Conservation (phyloP, 2,888 invertebrate species). For the Crematogaster levior region DNA sequence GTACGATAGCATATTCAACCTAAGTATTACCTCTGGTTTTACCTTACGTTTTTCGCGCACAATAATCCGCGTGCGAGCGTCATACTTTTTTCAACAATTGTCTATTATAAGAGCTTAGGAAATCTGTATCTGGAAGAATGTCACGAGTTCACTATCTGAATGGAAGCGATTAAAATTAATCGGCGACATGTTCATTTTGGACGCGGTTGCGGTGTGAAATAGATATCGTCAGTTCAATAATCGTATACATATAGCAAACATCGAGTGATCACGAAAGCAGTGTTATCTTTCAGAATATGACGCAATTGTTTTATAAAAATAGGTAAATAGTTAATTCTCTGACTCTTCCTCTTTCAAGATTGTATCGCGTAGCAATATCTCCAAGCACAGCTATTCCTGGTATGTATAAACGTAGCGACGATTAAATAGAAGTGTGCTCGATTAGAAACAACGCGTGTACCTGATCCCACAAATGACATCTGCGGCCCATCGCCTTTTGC, state of each 20-base stretch:
- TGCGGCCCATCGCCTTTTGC: slow-evolving; percentile 37
- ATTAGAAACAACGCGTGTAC: slow-evolving; percentile 36
- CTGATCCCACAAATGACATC: slow-evolving; percentile 66
- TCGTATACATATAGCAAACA: neutral
- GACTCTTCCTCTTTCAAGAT: neutral
- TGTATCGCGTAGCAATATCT: neutral
- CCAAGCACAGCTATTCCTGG: neutral
- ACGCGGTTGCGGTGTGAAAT: neutral
- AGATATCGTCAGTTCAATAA: slow-evolving; percentile 12
- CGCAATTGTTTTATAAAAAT: neutral
- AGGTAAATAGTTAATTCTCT: neutral
- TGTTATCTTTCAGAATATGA: neutral
- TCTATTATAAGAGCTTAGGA: slow-evolving; percentile 2
- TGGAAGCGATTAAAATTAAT: slow-evolving; percentile 24
- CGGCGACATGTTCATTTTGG: neutral
- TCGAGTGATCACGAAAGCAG: neutral
- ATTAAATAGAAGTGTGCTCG: neutral
- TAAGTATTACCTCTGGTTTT: neutral
- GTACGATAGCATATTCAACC: slow-evolving; percentile 1
- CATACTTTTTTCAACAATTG: neutral
- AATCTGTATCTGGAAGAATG: slow-evolving; percentile 6
- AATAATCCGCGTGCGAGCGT: neutral
- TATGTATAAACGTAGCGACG: neutral
- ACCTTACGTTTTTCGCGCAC: neutral
- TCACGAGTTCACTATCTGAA: slow-evolving; percentile 18